Conservation (phyloP, 2,888 invertebrate species). For the Dynastes maya region DNA sequence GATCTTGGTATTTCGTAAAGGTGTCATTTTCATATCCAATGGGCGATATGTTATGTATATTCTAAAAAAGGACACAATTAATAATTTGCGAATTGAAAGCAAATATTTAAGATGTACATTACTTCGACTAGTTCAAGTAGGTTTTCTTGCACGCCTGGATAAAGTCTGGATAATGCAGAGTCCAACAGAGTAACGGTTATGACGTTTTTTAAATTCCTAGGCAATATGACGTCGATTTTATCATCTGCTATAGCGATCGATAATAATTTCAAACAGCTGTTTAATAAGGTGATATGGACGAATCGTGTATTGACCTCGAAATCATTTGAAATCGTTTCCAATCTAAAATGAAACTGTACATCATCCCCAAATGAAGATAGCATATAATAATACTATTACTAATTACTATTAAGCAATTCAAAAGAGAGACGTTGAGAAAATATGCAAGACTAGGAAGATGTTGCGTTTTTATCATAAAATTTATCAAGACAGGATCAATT, state of each 20-base stretch:
- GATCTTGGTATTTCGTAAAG: conserved; percentile 69
- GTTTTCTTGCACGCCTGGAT: conserved; percentile 68
- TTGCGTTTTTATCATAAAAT: too few relatives aligned
- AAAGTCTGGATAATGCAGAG: conserved; percentile 70
- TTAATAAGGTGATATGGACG: conserved; percentile 71
- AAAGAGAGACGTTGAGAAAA: too few relatives aligned
- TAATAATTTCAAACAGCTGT: conserved; percentile 67
- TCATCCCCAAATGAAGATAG: too few relatives aligned
- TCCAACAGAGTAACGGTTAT: conserved; percentile 70
- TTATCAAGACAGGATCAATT: too few relatives aligned
- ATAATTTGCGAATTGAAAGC: not conserved
- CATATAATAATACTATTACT: not conserved
- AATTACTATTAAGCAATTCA: too few relatives aligned
- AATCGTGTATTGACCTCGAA: conserved; percentile 64
- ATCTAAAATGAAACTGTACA: conserved; percentile 55
- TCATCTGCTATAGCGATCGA: conserved; percentile 69
- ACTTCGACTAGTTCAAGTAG: conserved; percentile 71
- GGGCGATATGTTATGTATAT: too few relatives aligned
- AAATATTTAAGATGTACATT: conserved; percentile 48
- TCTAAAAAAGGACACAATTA: conserved; percentile 61
- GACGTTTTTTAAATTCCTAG: conserved; percentile 69
- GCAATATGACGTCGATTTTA: conserved; percentile 68
- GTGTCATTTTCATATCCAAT: conserved; percentile 65
- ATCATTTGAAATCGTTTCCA: conserved; percentile 64
- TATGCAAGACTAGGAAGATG: too few relatives aligned